Evolutionary conservation across 2,113 vertebrate species (phyloP), one percentile per base, ranked within the genome.

Genomic region (Petroica traversi): DNA sequence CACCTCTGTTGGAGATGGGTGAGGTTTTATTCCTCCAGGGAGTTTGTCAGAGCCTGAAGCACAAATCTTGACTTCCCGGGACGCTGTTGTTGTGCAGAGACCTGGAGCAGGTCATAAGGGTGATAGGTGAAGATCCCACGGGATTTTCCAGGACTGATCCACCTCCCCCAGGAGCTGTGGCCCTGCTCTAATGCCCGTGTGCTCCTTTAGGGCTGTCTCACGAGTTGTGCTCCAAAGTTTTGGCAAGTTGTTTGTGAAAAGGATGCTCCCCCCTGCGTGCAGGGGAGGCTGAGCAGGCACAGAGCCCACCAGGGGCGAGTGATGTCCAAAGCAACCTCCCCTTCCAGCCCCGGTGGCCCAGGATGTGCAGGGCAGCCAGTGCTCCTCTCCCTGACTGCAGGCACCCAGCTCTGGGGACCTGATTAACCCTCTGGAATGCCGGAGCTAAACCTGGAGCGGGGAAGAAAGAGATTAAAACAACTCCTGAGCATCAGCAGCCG

Each of bases 301-400:
- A 52, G 77, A 69, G 45, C 36, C 40, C 31, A 6, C 20, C 7
- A 3, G 49, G 33, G 29, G 34, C 0, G 1, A 2, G 14, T 3
- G 19, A 31, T 23, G n/a, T 14, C 31, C 73, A 40, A 61, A 54
- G 19, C 36, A 41, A 4, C 0, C 0, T 72, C 22, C 48, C 49
- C 49, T 46, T 52, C 41, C 63, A 91, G 45, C 78, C 72, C 6
- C n/a, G 15, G 22, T 18, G 4, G 11, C 38, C 16, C 15, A 1
- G 25, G 13, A 55, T 36, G 43, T 19, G 24, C 85, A 72, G 78
- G 26, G 41, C 43, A 68, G 3, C 6, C 41, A 4, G 15, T 8
- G 41, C 46, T 62, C 14, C 33, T 45, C 54, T 38, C 28, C 38
- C 73, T 52, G n/a, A 68, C 62, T 52, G 54, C 72, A 45, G 43